Conservation (phyloP, 2,888 invertebrate species). For the Pyrrhosoma nymphula region DNA sequence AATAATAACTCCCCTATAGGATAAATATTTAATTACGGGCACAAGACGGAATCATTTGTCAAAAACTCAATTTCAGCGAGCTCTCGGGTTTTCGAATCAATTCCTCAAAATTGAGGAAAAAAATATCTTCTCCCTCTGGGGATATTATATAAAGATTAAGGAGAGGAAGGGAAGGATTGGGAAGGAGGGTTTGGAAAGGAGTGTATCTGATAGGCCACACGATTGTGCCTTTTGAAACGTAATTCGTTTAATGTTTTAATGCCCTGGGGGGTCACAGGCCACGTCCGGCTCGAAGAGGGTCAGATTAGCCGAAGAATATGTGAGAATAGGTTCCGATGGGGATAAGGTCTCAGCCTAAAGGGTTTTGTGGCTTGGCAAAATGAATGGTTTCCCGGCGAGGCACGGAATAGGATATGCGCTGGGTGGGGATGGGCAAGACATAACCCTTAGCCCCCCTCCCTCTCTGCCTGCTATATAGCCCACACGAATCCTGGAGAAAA, state of each 20-base stretch:
- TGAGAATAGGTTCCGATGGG: slow-evolving; percentile 12
- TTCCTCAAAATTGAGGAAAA: not conserved
- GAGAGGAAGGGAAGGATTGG: not conserved
- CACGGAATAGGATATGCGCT: not conserved
- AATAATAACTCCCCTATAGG: not conserved
- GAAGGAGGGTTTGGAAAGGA: not conserved
- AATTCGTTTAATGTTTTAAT: slow-evolving; percentile 38
- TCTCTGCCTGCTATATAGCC: not conserved
- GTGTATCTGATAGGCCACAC: not conserved
- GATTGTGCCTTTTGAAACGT: slow-evolving; percentile 7
- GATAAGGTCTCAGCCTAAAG: not conserved
- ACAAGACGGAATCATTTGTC: not conserved
- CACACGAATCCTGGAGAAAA: not conserved
- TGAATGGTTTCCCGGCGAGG: not conserved
- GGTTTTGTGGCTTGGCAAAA: not conserved
- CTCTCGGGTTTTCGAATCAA: not conserved
- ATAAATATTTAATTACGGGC: not conserved
- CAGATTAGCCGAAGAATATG: slow-evolving; percentile 30
- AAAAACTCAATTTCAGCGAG: not conserved
- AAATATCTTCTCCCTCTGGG: not conserved
- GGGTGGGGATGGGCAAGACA: not conserved
- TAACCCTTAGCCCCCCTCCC: not conserved
- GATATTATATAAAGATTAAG: not conserved
- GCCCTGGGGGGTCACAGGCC: not conserved
- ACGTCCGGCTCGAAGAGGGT: not conserved